A percentile compares a stretch with the other conserved stretches of the same genome.
Evolutionary conservation across 2,888 invertebrate species (phyloP).

Genomic region (Mimumesa dahlbomi): DNA sequence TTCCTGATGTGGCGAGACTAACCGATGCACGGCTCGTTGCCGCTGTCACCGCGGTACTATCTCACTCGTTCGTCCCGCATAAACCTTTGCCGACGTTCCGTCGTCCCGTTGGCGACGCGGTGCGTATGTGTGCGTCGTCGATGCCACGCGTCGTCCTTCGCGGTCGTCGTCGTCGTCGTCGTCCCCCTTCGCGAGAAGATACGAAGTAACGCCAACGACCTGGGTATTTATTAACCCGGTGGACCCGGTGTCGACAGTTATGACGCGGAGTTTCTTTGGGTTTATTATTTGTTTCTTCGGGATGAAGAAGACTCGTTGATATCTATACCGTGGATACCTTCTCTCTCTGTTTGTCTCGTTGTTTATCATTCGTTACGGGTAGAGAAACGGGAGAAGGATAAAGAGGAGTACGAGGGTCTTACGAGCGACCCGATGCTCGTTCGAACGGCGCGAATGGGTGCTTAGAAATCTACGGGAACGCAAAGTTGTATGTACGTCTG

Average conservation of each 20-base stretch:
- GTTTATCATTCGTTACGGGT: too few species aligned
- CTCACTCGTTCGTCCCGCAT: constrained; percentile 67
- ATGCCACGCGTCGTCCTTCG: constrained; percentile 9
- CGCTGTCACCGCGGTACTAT: constrained; percentile 77
- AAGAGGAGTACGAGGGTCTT: constrained; percentile 9
- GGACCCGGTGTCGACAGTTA: constrained; percentile 72
- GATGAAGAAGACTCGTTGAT: constrained; percentile 43
- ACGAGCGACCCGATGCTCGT: constrained; percentile 5
- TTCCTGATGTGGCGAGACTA: constrained; percentile 79
- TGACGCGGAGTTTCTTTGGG: constrained; percentile 63
- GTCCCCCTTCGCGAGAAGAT: constrained; percentile 49
- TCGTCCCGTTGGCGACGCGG: background rate
- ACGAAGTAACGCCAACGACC: constrained; percentile 54
- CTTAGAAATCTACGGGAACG: constrained; percentile 24
- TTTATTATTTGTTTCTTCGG: constrained; percentile 64
- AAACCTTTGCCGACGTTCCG: constrained; percentile 33
- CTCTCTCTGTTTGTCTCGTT: too few species aligned
- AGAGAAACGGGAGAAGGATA: background rate
- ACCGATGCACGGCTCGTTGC: constrained; percentile 79
- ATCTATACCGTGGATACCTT: constrained; percentile 52
- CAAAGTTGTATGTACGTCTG: constrained; percentile 15
- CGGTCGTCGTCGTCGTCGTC: constrained; percentile 46
- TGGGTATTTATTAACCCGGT: constrained; percentile 72
- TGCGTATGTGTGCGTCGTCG: constrained; percentile 22
- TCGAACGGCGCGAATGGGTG: constrained; percentile 32